phyloP scores from a whole-genome alignment of 2,888 invertebrate species.

The Achlya flavicornis region DNA sequence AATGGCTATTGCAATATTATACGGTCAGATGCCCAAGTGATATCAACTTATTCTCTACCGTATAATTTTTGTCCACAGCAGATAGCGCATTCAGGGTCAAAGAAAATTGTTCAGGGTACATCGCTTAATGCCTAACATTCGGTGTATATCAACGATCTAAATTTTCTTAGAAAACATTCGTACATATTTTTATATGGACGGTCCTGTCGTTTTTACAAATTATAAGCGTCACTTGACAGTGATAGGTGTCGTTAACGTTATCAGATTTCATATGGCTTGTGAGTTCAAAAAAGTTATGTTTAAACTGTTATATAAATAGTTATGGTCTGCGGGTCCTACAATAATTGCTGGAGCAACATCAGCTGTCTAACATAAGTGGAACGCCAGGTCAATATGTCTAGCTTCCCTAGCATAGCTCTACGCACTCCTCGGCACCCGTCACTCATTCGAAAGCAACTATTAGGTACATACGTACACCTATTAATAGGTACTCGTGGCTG shows the following conservation, averaged over 20 bases:
- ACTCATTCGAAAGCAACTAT: slow-evolving; percentile 47
- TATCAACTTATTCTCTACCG: slow-evolving; percentile 75
- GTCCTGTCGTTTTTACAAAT: slow-evolving; percentile 46
- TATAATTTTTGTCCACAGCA: slow-evolving; percentile 74
- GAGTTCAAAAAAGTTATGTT: too few relatives aligned
- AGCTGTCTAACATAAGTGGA: slow-evolving; percentile 20
- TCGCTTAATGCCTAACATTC: slow-evolving; percentile 64
- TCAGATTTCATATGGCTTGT: slow-evolving; percentile 22
- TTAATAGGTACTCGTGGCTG: slow-evolving; percentile 46
- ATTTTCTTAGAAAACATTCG: slow-evolving; percentile 68
- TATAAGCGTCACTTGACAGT: slow-evolving; percentile 40
- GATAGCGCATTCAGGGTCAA: slow-evolving; percentile 71
- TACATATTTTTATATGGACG: slow-evolving; percentile 37
- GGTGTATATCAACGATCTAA: slow-evolving; percentile 64
- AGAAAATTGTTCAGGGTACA: slow-evolving; percentile 68
- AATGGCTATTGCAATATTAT: slow-evolving; percentile 82
- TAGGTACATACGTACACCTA: slow-evolving; percentile 32
- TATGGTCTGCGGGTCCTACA: not conserved
- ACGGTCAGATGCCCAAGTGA: slow-evolving; percentile 75
- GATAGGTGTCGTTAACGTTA: slow-evolving; percentile 43
- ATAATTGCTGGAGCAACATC: not conserved
- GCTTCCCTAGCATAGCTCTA: slow-evolving; percentile 23
- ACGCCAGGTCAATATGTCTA: slow-evolving; percentile 34
- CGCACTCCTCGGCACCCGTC: slow-evolving; percentile 40
- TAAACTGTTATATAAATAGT: not conserved